phyloP scores from a whole-genome alignment of 2,113 vertebrate genomes.

The Probosciger aterrimus region DNA sequence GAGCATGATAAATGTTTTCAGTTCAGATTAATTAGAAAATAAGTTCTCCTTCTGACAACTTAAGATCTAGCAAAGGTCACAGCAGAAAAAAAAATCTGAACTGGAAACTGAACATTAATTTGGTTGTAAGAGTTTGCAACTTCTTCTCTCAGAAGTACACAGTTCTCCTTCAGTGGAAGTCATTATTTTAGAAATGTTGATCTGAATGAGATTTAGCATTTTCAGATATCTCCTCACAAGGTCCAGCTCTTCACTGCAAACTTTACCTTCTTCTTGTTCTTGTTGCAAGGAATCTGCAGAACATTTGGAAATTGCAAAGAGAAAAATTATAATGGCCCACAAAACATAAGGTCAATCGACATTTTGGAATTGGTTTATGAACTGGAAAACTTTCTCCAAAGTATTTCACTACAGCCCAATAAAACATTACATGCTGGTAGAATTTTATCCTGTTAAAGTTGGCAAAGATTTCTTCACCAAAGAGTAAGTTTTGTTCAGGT shows the following conservation, averaged over 20 bases:
- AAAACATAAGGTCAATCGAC: background rate
- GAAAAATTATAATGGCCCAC: slow-evolving; percentile 7
- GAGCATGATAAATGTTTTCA: background rate
- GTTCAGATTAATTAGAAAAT: background rate
- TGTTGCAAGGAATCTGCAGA: background rate
- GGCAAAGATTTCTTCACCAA: slow-evolving; percentile 40
- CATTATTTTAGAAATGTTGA: background rate
- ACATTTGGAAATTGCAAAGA: background rate
- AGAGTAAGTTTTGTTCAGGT: slow-evolving; percentile 49
- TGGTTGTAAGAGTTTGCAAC: background rate
- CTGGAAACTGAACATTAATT: background rate
- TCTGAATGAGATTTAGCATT: background rate
- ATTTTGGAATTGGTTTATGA: slow-evolving; percentile 59
- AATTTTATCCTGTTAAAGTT: slow-evolving; percentile 58
- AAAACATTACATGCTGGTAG: slow-evolving; percentile 12
- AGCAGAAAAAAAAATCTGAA: background rate
- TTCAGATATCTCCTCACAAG: background rate
- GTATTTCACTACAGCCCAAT: slow-evolving; percentile 24
- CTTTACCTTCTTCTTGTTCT: background rate
- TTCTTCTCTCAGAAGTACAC: background rate
- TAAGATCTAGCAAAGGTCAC: background rate
- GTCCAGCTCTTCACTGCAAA: background rate
- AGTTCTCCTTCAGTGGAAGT: background rate
- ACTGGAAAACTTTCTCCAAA: slow-evolving; percentile 63
- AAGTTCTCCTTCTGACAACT: background rate